Conservation (phyloP, 2,113 vertebrate species). For the Bathybates hornii region DNA sequence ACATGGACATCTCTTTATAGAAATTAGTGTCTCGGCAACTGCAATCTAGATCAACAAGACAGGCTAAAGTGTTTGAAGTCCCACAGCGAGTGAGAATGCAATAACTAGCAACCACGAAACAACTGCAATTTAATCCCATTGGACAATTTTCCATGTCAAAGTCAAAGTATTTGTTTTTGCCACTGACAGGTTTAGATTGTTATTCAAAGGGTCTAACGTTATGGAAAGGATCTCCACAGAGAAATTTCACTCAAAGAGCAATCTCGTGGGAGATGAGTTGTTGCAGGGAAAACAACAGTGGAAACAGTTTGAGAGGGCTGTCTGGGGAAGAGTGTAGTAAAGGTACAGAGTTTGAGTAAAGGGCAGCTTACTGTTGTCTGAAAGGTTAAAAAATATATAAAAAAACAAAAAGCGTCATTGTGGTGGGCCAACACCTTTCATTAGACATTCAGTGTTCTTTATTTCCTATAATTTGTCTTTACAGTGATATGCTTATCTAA, state of each 20-base stretch:
- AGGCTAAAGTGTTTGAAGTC: background rate
- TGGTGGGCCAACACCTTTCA: background rate
- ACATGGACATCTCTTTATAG: background rate
- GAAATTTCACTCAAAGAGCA: background rate
- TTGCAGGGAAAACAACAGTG: background rate
- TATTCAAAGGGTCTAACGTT: background rate
- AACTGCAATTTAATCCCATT: background rate
- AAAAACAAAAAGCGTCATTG: background rate
- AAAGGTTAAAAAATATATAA: background rate
- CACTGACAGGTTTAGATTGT: background rate
- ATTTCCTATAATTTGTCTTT: background rate
- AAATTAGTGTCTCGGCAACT: background rate
- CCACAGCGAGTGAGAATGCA: background rate
- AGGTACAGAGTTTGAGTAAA: background rate
- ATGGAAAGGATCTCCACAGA: background rate
- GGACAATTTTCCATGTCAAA: background rate
- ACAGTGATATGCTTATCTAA: background rate
- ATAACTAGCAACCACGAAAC: background rate
- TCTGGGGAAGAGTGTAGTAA: background rate
- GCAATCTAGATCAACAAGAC: background rate
- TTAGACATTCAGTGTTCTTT: background rate
- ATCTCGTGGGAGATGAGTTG: background rate
- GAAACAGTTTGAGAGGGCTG: background rate
- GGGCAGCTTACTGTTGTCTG: background rate
- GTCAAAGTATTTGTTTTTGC: background rate